phyloP scores from a whole-genome alignment of 2,888 invertebrate genomes.

The Melikaiella ostensackeni region DNA sequence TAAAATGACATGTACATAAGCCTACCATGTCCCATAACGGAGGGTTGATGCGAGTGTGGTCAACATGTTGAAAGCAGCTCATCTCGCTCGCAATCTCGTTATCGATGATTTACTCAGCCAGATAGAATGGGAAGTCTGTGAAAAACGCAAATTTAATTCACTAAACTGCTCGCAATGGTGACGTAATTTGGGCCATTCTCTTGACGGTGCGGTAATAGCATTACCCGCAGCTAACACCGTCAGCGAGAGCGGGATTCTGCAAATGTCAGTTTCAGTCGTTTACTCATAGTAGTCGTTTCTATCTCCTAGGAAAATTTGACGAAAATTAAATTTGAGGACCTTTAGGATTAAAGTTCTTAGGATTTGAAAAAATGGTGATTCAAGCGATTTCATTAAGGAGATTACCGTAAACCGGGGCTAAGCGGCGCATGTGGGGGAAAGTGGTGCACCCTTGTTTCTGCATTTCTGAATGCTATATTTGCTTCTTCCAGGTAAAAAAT shows the following conservation, averaged over 20 bases:
- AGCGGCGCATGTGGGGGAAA: too few species aligned
- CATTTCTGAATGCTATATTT: too few species aligned
- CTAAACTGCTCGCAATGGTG: conserved; percentile 41
- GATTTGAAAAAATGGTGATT: background rate
- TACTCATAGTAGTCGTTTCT: conserved; percentile 9
- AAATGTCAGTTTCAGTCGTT: conserved; percentile 12
- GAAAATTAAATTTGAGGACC: background rate
- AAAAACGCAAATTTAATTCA: conserved; percentile 47
- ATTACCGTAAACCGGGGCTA: too few species aligned
- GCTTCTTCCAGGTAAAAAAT: too few species aligned
- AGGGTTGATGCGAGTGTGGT: background rate
- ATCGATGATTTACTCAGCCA: conserved; percentile 52
- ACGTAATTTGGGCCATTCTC: conserved; percentile 30
- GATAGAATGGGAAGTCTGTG: conserved; percentile 38
- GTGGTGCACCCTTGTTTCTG: too few species aligned
- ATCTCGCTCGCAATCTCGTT: conserved; percentile 55
- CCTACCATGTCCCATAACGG: conserved; percentile 39
- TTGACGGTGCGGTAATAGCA: background rate
- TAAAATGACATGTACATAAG: conserved; percentile 59
- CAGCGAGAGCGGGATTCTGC: conserved; percentile 14
- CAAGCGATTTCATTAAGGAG: background rate
- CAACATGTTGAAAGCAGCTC: conserved; percentile 44
- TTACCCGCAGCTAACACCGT: background rate
- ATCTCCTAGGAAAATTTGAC: conserved; percentile 11
- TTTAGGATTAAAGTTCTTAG: too few species aligned